Conservation (phyloP, 2,888 invertebrate species). For the Flexamia atlantica region DNA sequence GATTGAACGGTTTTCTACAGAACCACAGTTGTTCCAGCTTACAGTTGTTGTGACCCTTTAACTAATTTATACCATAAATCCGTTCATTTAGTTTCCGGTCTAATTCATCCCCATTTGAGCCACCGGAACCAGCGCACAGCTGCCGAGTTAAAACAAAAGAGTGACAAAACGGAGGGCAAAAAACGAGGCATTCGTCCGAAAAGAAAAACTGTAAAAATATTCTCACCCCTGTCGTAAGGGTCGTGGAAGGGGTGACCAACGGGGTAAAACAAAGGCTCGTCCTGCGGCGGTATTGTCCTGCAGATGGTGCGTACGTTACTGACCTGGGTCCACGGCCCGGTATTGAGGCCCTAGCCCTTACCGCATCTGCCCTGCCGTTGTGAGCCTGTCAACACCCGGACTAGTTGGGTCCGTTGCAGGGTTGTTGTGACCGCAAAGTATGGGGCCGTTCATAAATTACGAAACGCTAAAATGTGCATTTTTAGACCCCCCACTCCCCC, state of each 20-base stretch:
- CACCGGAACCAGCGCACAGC: not conserved
- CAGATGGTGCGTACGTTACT: not conserved
- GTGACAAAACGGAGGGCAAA: conserved; percentile 10
- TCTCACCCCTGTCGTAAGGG: conserved; percentile 24
- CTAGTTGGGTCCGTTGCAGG: no score
- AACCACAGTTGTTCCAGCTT: no score
- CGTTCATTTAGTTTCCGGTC: no score
- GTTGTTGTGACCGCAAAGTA: no score
- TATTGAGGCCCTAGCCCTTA: not conserved
- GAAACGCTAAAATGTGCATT: no score
- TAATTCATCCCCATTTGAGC: no score
- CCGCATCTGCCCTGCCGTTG: not conserved
- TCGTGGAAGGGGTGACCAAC: not conserved
- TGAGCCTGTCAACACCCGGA: no score
- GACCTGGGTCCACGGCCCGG: conserved; percentile 14
- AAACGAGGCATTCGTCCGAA: conserved; percentile 30
- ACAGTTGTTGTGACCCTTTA: no score
- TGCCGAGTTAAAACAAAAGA: conserved; percentile 31
- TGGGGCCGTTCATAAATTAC: no score
- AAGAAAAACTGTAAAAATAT: conserved; percentile 42
- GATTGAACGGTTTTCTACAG: no score
- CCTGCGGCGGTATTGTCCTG: not conserved
- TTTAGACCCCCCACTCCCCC: no score
- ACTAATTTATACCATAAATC: no score
- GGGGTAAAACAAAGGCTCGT: not conserved